A percentile compares a stretch with the other conserved stretches of the same genome.
Conservation (phyloP, 2,888 invertebrate genomes). For the Dyspetes luteomarginatus region DNA sequence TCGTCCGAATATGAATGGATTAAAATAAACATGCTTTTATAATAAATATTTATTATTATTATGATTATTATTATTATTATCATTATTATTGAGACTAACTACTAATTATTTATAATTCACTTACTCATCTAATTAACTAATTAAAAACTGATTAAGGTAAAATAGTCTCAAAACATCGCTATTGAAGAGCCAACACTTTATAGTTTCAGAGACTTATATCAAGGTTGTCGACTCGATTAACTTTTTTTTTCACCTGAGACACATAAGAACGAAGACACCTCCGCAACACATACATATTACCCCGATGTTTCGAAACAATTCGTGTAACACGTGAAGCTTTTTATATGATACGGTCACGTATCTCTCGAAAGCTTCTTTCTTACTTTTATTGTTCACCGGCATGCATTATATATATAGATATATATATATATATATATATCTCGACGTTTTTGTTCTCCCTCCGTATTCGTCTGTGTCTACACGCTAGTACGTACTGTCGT, state of each 20-base stretch:
- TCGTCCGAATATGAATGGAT: too few relatives aligned
- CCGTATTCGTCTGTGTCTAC: slow-evolving; percentile 33
- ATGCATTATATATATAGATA: not conserved
- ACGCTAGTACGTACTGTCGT: slow-evolving; percentile 36
- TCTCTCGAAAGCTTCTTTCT: slow-evolving; percentile 49
- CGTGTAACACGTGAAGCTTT: slow-evolving; percentile 36
- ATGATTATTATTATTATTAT: too few relatives aligned
- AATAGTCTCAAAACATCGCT: not conserved
- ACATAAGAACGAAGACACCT: slow-evolving; percentile 9
- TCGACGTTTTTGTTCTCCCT: not conserved
- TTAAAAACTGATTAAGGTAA: too few relatives aligned
- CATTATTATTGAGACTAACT: too few relatives aligned
- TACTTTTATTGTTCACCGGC: slow-evolving; percentile 45
- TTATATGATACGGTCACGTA: slow-evolving; percentile 61
- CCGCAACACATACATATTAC: not conserved
- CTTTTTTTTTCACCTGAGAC: slow-evolving; percentile 10
- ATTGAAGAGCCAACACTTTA: not conserved
- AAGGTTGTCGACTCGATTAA: slow-evolving; percentile 43
- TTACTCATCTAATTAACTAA: too few relatives aligned
- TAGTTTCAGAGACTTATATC: not conserved
- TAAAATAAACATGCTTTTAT: too few relatives aligned
- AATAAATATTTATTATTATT: too few relatives aligned
- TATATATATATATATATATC: not conserved
- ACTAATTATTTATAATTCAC: too few relatives aligned
- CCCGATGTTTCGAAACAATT: slow-evolving; percentile 26